phyloP scores from a whole-genome alignment of 2,888 invertebrate species.

The Cyaniris semiargus region DNA sequence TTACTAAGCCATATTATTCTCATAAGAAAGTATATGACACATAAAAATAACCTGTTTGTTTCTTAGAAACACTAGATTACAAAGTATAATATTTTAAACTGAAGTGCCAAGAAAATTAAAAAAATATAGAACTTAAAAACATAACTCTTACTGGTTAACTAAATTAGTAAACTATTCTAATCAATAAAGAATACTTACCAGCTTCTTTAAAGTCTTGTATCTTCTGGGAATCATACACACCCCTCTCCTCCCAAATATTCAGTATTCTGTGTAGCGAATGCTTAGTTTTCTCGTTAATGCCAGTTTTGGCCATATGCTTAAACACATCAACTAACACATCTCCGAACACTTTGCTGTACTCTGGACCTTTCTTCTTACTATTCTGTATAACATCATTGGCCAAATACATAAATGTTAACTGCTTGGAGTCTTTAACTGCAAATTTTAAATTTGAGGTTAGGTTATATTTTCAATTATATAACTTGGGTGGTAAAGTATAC shows the following conservation, averaged over 20 bases:
- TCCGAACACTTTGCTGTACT: constrained; percentile 94
- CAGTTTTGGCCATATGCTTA: constrained; percentile 88
- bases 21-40: too few relatives aligned
- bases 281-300: constrained; percentile 89
- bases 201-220: constrained; percentile 89
- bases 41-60: too few relatives aligned
- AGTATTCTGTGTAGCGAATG: constrained; percentile 90
- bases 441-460: constrained; percentile 44
- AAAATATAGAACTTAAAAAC: too few relatives aligned
- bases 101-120: too few relatives aligned
- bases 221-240: constrained; percentile 90
- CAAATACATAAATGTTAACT: constrained; percentile 97
- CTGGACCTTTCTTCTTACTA: constrained; percentile 98
- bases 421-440: constrained; percentile 90
- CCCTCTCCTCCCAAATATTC: constrained; percentile 95
- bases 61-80: neutral
- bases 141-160: too few relatives aligned
- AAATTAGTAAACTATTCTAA: too few relatives aligned
- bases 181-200: constrained; percentile 51
- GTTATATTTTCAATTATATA: constrained; percentile 24
- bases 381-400: constrained; percentile 99
- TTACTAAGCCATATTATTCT: too few relatives aligned
- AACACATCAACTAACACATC: constrained; percentile 90
- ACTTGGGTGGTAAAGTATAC: neutral
- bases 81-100: too few relatives aligned